phyloP scores from a whole-genome alignment of 2,797 vertebrate genomes.

The Notolabrus celidotus region DNA sequence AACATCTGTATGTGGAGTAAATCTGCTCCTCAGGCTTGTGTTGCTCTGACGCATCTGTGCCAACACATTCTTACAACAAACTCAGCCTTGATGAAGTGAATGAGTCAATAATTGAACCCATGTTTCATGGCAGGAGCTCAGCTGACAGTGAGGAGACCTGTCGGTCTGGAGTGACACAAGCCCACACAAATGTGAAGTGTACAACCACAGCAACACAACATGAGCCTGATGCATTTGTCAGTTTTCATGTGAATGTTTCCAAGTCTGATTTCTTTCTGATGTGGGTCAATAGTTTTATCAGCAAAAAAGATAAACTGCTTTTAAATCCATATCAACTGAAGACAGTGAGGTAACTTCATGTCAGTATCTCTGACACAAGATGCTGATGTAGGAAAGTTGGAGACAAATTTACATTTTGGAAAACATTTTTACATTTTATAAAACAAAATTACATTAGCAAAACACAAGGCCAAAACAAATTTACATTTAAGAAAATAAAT shows the following conservation, averaged over 20 bases:
- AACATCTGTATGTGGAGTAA: background rate
- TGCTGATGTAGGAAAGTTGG: slow-evolving; percentile 4
- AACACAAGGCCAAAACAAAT: too few relatives aligned
- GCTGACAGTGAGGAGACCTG: slow-evolving; percentile 52
- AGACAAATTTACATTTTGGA: too few relatives aligned
- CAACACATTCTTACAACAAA: slow-evolving; percentile 33
- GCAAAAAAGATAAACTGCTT: slow-evolving; percentile 7
- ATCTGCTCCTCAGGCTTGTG: background rate
- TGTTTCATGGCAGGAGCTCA: slow-evolving; percentile 11
- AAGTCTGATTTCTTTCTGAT: slow-evolving; percentile 28
- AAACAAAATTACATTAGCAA: too few relatives aligned
- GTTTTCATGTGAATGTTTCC: slow-evolving; percentile 34
- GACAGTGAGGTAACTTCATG: slow-evolving; percentile 28
- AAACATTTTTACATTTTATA: too few relatives aligned
- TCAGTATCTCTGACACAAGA: slow-evolving; percentile 14
- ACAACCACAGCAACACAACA: background rate
- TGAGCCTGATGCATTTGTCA: slow-evolving; percentile 26
- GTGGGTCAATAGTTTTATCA: slow-evolving; percentile 43
- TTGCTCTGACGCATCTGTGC: slow-evolving; percentile 8
- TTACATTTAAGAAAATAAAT: too few relatives aligned
- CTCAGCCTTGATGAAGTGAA: slow-evolving; percentile 6
- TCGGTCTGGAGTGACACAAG: slow-evolving; percentile 45
- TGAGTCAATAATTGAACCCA: slow-evolving; percentile 38
- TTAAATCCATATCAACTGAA: background rate
- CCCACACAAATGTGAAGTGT: background rate